Conservation (phyloP, 1,140 invertebrate genomes). For the Plodia interpunctella region DNA sequence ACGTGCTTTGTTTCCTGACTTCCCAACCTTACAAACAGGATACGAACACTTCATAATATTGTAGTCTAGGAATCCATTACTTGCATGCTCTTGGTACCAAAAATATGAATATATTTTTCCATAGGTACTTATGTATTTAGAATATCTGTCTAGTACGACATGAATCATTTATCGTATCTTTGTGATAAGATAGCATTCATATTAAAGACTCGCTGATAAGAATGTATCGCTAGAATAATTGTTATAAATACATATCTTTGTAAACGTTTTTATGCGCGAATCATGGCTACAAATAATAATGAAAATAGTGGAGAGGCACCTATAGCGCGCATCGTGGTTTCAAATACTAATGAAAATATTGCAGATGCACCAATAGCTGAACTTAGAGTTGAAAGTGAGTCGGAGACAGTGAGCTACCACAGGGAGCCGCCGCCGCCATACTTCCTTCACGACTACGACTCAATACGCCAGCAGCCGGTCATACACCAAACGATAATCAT, state of each 20-base stretch:
- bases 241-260: neutral
- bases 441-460: slow-evolving; percentile 21
- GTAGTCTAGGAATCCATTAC: too few species aligned
- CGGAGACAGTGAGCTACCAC: slow-evolving; percentile 22
- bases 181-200: slow-evolving; percentile 3
- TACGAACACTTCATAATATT: too few species aligned
- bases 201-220: neutral
- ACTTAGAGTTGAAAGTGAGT: slow-evolving; percentile 20
- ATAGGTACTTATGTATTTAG: too few species aligned
- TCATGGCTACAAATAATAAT: neutral
- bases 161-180: neutral
- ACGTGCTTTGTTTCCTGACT: too few species aligned
- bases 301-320: neutral
- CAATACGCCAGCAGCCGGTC: slow-evolving; percentile 25
- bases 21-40: too few species aligned
- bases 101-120: too few species aligned
- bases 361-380: slow-evolving; percentile 19
- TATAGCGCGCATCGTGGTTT: slow-evolving; percentile 5
- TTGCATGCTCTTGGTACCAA: too few species aligned
- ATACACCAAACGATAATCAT: slow-evolving; percentile 48
- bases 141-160: neutral
- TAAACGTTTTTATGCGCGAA: neutral
- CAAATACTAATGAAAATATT: neutral
- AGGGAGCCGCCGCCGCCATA: slow-evolving; percentile 54
- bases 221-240: neutral